These are phyloP conservation scores for Varanus komodoensis DNA, from an alignment of 2,113 vertebrate genomes.

Conservation along the genomic window DNA sequence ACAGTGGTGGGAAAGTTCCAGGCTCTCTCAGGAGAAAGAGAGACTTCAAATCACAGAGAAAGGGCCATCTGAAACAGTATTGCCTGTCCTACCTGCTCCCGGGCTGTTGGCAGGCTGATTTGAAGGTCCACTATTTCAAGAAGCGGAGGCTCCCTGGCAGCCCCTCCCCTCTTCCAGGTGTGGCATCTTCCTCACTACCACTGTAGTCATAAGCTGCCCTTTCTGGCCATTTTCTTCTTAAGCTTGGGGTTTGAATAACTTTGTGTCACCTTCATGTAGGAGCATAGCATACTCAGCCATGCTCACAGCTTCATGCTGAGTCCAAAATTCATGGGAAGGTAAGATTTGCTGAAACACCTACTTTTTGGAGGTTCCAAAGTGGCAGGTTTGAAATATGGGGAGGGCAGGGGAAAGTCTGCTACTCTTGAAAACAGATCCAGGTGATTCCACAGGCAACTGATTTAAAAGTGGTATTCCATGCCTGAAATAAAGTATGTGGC, in stretches of 20 bases:
- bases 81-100: not conserved
- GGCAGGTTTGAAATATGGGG: not conserved
- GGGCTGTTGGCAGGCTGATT: not conserved
- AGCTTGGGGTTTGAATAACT: not conserved
- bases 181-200: slow-evolving; percentile 15
- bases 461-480: slow-evolving; percentile 14
- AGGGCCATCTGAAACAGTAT: not conserved
- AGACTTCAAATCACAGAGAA: not conserved
- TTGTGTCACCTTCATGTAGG: not conserved
- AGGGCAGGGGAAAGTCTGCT: not conserved
- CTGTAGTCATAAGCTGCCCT: not conserved
- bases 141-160: not conserved
- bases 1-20: not conserved
- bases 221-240: not conserved
- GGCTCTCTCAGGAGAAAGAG: not conserved
- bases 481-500: slow-evolving; percentile 33
- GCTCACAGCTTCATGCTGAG: not conserved
- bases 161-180: not conserved
- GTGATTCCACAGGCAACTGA: not conserved
- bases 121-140: not conserved
- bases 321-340: not conserved
- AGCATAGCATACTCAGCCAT: not conserved
- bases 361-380: not conserved
- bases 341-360: not conserved
- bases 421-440: slow-evolving; percentile 13